A percentile compares a stretch with the other conserved stretches of the same genome.
Evolutionary conservation across 2,797 vertebrate genomes (phyloP).

Genomic region (Carcharodon carcharias): DNA sequence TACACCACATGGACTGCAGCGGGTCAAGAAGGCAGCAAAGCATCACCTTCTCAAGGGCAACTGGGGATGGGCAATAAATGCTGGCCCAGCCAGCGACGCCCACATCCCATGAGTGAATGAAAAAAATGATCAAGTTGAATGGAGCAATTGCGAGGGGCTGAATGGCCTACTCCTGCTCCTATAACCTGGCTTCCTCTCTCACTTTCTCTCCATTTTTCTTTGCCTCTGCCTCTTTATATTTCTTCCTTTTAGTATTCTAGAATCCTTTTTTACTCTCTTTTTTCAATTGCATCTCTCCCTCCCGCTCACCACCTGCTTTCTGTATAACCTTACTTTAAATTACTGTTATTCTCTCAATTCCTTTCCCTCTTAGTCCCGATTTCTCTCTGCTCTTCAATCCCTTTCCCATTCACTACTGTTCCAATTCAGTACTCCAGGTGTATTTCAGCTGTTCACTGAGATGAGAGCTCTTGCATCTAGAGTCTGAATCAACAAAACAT

Average conservation of each 20-base stretch:
- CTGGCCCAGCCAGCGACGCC: no score
- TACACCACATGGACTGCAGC: no score
- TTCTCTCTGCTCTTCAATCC: neutral
- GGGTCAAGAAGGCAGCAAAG: no score
- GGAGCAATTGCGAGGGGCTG: no score
- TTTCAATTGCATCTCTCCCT: neutral
- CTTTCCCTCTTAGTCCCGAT: neutral
- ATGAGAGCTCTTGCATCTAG: neutral
- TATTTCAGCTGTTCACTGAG: neutral
- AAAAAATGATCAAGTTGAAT: no score
- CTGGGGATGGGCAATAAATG: no score
- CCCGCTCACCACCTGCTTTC: neutral
- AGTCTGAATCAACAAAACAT: neutral
- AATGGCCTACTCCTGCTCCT: no score
- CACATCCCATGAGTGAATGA: no score
- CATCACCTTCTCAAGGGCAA: no score
- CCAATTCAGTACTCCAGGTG: neutral
- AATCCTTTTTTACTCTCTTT: neutral
- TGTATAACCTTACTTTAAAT: neutral
- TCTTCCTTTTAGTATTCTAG: neutral
- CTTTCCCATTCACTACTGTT: neutral
- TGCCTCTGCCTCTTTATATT: neutral
- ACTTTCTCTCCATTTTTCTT: neutral
- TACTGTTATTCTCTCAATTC: no score
- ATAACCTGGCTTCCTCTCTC: neutral